These are phyloP conservation scores for Mamestra configurata DNA, from an alignment of 1,140 invertebrate species.

Conservation along the genomic window DNA sequence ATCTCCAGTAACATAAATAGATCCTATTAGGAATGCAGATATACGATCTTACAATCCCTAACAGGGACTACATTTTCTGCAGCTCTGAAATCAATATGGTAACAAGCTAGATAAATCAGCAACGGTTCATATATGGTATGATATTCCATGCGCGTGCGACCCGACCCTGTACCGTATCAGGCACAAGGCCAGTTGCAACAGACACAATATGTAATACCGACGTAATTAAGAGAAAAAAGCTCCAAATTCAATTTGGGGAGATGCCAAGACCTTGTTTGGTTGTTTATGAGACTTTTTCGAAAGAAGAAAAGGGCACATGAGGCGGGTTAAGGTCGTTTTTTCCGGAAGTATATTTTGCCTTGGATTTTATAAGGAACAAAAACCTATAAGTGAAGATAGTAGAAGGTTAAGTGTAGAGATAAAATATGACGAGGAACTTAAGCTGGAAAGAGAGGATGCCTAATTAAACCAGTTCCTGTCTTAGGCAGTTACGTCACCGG, in stretches of 20 bases:
- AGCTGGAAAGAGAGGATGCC: too few species aligned
- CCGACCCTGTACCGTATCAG: constrained; percentile 57
- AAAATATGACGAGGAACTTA: too few species aligned
- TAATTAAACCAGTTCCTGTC: neutral
- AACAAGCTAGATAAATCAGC: constrained; percentile 17
- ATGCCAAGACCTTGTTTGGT: constrained; percentile 8
- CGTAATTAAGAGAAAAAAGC: constrained; percentile 16
- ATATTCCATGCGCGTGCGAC: constrained; percentile 59
- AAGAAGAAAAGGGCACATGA: neutral
- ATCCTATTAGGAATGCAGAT: neutral
- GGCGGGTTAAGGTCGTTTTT: neutral
- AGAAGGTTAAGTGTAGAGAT: too few species aligned
- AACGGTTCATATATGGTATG: constrained; percentile 23
- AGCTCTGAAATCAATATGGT: constrained; percentile 22
- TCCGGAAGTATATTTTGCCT: too few species aligned
- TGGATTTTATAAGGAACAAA: too few species aligned
- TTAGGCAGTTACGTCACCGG: neutral
- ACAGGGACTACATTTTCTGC: neutral
- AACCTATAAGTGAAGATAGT: too few species aligned
- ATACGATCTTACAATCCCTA: neutral
- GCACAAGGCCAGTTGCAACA: constrained; percentile 53
- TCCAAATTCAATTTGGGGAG: constrained; percentile 18
- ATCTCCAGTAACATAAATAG: neutral
- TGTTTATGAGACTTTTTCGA: neutral
- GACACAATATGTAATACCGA: constrained; percentile 30